Base-by-base conservation (phyloP, 2,888 invertebrate genomes). In the Phorcus lineatus region DNA sequence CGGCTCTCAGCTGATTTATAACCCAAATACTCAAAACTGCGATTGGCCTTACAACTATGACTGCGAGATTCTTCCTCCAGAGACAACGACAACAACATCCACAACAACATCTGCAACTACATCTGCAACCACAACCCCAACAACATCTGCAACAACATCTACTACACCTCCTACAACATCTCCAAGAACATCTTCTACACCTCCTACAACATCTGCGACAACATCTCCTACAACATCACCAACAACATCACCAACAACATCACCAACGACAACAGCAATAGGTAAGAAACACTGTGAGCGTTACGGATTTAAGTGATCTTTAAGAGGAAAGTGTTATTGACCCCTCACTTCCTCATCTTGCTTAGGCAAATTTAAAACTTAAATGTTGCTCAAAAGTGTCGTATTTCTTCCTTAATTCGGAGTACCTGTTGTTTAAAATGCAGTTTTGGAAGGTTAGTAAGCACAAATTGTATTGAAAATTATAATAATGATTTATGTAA, bases 11-110 rank as follows among this genome's bases (percentile, higher is more conserved):
- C 82, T 89, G n/a, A 81, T 77, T 9, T 89, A 87, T 83, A 88
- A 88, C 74, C 40, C 81, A 2, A 77, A 76, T 9, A 82, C 81
- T 22, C 83, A 84, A 22, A 85, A 82, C 82, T 90, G 90, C 78
- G 89, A 90, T 54, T 88, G 87, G 87, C 87, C 88, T 22, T 78
- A 81, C 13, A 87, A 89, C 74, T 86, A 85, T 9, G 55, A 81
- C 28, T 88, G 88, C 77, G 80, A 31, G 7, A 54, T 19, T 52
- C 19, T 24, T n/a, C 22, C 57, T 17, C 53, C 57, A 22, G n/a
- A 13, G 9, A 24, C 47, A 17, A 22, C 53, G 2, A n/a, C 24
- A 17, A 47, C 24, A n/a, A 17, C 22, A 36, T 36, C 36, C 36
- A 36, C 36, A n/a, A 40, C 17, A 17, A 40, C 67, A n/a, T 66